Evolutionary conservation across 2,113 vertebrate genomes (phyloP).

Genomic region (Mesembrinibis cayennensis): DNA sequence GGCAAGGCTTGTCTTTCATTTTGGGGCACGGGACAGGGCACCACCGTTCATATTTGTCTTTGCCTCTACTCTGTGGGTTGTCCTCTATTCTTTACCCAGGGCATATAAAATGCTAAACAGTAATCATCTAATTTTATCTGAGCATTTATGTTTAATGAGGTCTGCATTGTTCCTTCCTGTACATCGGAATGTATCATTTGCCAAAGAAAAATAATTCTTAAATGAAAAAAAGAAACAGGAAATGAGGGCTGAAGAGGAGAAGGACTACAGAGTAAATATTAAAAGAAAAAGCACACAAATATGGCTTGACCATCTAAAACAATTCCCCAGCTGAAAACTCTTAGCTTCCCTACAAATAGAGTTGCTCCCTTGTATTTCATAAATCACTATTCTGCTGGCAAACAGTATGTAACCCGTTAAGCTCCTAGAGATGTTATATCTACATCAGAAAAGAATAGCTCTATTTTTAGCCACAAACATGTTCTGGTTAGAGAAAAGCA

Average conservation of each 20-base stretch:
- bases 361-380: not conserved
- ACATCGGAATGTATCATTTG: not conserved
- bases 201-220: not conserved
- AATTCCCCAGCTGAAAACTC: not conserved
- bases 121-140: not conserved
- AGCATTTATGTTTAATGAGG: not conserved
- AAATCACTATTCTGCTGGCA: not conserved
- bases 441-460: constrained; percentile 49
- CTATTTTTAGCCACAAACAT: constrained; percentile 70
- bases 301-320: not conserved
- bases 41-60: not conserved
- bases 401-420: not conserved
- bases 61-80: not conserved
- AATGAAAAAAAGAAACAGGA: not conserved
- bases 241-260: not conserved
- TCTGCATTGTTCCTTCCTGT: not conserved
- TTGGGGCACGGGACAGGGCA: not conserved
- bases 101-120: not conserved
- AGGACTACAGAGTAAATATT: not conserved
- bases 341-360: not conserved
- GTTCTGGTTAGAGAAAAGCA: constrained; percentile 55
- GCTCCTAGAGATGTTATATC: constrained; percentile 44
- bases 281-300: not conserved
- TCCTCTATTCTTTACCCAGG: not conserved
- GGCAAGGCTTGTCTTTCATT: not conserved